A percentile compares a stretch with the other conserved stretches of the same genome.
Conservation (phyloP, 2,113 vertebrate species). For the Trachemys scripta region DNA sequence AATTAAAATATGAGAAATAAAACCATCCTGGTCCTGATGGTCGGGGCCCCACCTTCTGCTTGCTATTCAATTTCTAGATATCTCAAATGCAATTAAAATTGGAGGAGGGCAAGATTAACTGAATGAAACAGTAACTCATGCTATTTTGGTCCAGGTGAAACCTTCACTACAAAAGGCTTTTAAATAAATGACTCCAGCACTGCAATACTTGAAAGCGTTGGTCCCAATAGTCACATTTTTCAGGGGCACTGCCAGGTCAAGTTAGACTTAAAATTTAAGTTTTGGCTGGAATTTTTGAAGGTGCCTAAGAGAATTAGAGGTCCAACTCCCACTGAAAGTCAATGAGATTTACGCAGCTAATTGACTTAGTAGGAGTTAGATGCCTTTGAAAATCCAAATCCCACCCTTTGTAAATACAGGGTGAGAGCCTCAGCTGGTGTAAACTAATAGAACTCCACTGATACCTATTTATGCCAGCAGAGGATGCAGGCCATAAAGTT, state of each 20-base stretch:
- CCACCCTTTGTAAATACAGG: background rate
- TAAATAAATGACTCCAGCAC: constrained; percentile 56
- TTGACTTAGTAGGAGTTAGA: background rate
- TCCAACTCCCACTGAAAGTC: constrained; percentile 26
- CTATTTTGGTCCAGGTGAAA: constrained; percentile 29
- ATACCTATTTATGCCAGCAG: background rate
- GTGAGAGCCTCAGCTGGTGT: background rate
- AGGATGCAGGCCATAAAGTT: background rate
- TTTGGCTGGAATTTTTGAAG: background rate
- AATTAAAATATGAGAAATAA: background rate
- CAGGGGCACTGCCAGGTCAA: constrained; percentile 30
- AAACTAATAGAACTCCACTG: background rate
- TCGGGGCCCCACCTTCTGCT: background rate
- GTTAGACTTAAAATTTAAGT: constrained; percentile 40
- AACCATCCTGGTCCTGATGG: background rate
- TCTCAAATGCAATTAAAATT: constrained; percentile 46
- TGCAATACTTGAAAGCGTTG: constrained; percentile 10
- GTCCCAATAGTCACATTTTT: background rate
- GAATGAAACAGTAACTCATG: constrained; percentile 40
- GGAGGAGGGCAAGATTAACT: constrained; percentile 33
- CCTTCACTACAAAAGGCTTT: constrained; percentile 43
- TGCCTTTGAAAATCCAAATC: constrained; percentile 16
- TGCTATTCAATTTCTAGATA: constrained; percentile 48
- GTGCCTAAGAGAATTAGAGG: constrained; percentile 1
- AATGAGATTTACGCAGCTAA: background rate